Base-by-base conservation (phyloP, 2,113 vertebrate species). In the Dasyornis broadbenti region DNA sequence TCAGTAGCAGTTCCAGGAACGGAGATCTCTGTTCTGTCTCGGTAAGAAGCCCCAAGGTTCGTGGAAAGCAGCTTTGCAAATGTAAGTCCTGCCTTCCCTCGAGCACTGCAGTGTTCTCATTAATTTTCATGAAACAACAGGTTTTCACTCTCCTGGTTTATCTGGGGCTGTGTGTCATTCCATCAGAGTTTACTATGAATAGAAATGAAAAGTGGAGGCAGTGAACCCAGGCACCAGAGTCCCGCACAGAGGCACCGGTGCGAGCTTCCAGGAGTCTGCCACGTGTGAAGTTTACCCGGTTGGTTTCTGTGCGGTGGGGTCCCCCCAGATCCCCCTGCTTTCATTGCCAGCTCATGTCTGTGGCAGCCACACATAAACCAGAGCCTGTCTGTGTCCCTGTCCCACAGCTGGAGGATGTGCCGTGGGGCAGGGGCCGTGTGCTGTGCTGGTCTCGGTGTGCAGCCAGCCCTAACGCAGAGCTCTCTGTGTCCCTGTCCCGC, bases 231-330 rank as follows among this genome's bases (percentile, higher is more conserved):
- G 44, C 22, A 5, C 15, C 28, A 18, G 45, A 31, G 73, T 69
- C 60, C 39, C 27, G 18, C 10, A 7, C 1, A 13, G 59, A 71
- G 65, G 50, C 16, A 15, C 21, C 16, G 2, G 17, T 1, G 3
- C 9, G 18, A 49, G 52, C 4, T 10, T 15, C 30, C 49, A 28
- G 57, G 65, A 18, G 2, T 7, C 61, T 40, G 2, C 42, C 27
- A 2, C 6, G 0, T 4, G 10, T 19, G 10, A 44, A 9, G 8
- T 21, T 72, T 3, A 24, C 63, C 13, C 20, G 3, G 8, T 8
- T 18, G 27, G 1, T 22, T 39, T 89, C 37, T 50, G 28, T 53
- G 56, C n/a, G 8, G 7, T 22, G 39, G 45, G 72, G 52, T 21
- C 33, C 23, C 27, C 42, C 13, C 13, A 26, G 3, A 17, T 28